Base-by-base conservation (phyloP, 2,888 invertebrate species). In the Nezara viridula region DNA sequence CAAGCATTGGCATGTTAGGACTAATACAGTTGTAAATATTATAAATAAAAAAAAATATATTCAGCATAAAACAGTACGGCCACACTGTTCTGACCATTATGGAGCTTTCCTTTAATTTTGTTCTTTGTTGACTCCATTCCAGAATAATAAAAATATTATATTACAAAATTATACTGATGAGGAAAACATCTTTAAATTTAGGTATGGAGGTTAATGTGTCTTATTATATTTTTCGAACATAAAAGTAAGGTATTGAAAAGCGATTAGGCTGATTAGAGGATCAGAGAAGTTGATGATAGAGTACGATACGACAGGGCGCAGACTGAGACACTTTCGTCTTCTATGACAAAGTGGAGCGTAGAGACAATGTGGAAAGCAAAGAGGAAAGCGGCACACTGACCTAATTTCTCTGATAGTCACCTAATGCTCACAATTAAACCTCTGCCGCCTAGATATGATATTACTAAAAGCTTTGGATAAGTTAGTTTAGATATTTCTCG, bases 351-450 rank as follows among this genome's bases (percentile, higher is more conserved):
- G 81, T 47, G 81, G 81, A 81, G 81, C 81, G 81, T n/a, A 47
- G 32, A 47, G 44, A 81, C 81, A 81, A 81, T 81, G 81, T 81
- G 81, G 81, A 81, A 81, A 81, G 81, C 81, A 14, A 40, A 81
- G 40, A 81, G 81, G 81, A 81, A 81, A 81, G 81, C n/a, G 81
- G 44, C 81, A 81, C 12, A 81, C 44, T 81, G 40, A 81, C 81
- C 81, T 12, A 21, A 14, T 81, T 77, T n/a, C 81, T n/a, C 1
- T 10, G 0, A 24, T n/a, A n/a, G 44, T 47, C n/a, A 1, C 44
- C n/a, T n/a, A 47, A 81, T 81, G 44, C 81, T 81, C 12, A 44
- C 44, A 81, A 44, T 81, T 81, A 81, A 37, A n/a, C 24, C 14
- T 9, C 2, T 24, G 24, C 40, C 40, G 24, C 81, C 44, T 44